Evolutionary conservation across 2,113 vertebrate species (phyloP).

Genomic region (Chinchilla lanigera): DNA sequence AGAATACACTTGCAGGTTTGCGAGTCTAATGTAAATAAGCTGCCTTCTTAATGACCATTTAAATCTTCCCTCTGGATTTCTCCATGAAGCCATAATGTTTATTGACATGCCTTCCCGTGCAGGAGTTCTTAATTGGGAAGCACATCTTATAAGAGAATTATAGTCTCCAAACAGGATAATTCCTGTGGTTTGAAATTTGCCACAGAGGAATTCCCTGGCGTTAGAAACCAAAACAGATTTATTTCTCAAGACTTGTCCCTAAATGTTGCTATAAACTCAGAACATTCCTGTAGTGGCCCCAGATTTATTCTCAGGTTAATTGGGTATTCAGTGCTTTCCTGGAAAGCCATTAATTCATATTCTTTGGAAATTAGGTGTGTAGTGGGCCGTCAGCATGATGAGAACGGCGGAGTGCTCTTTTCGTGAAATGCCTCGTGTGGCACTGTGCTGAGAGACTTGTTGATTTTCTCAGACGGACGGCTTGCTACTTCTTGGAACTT

Average conservation of each 20-base stretch:
- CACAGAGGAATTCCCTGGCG: constrained; percentile 65
- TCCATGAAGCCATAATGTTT: constrained; percentile 65
- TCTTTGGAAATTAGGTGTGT: constrained; percentile 35
- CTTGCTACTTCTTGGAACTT: constrained; percentile 45
- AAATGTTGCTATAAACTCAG: constrained; percentile 58
- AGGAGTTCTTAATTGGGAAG: constrained; percentile 69
- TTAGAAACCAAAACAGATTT: constrained; percentile 71
- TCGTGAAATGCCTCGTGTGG: neutral
- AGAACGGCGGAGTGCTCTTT: constrained; percentile 38
- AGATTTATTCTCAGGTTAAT: constrained; percentile 72
- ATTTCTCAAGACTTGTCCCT: constrained; percentile 39
- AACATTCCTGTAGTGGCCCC: constrained; percentile 43
- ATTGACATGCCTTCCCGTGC: constrained; percentile 55
- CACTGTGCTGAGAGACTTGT: neutral
- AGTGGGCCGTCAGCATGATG: neutral
- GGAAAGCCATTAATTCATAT: constrained; percentile 60
- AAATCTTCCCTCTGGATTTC: constrained; percentile 60
- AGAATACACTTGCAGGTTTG: constrained; percentile 51
- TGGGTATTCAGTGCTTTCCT: constrained; percentile 63
- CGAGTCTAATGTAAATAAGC: constrained; percentile 69
- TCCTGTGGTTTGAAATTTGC: constrained; percentile 67
- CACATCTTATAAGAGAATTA: constrained; percentile 71
- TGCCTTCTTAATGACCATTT: constrained; percentile 64
- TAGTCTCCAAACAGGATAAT: constrained; percentile 65
- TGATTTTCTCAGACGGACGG: constrained; percentile 34